phyloP scores from a whole-genome alignment of 2,797 vertebrate genomes.

The Myotis vivesi region DNA sequence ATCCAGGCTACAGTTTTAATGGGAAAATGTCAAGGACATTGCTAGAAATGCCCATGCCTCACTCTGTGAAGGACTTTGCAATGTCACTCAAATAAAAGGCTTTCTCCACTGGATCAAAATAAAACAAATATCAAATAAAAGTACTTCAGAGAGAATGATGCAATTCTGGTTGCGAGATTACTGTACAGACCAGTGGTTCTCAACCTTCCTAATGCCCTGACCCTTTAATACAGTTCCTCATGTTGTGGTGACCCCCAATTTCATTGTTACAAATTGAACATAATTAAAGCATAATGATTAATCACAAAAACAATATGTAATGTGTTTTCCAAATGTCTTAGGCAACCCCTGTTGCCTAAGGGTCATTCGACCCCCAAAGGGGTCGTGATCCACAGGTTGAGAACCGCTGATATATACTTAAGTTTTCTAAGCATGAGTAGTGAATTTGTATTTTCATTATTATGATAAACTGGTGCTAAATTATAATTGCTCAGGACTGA shows the following conservation, averaged over 20 bases:
- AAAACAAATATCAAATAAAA: constrained; percentile 6
- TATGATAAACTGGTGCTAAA: background rate
- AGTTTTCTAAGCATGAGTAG: background rate
- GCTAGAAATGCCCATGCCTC: background rate
- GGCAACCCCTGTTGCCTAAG: too few species aligned
- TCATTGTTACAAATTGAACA: too few species aligned
- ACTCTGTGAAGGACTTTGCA: background rate
- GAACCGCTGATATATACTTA: background rate
- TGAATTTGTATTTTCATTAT: background rate
- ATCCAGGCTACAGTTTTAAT: background rate
- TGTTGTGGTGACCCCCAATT: too few species aligned
- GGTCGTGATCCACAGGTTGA: too few species aligned
- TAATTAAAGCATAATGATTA: too few species aligned
- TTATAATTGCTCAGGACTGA: background rate
- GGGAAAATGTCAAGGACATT: background rate
- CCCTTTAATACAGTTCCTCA: too few species aligned
- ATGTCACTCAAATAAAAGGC: background rate
- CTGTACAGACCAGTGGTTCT: background rate
- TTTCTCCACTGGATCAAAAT: background rate
- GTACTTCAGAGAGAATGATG: background rate
- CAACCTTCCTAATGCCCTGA: too few species aligned
- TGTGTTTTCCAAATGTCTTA: too few species aligned
- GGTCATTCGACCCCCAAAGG: too few species aligned
- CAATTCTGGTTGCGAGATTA: background rate
- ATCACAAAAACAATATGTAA: too few species aligned